phyloP scores from a whole-genome alignment of 2,888 invertebrate species.

The Hypomecis atomaria region DNA sequence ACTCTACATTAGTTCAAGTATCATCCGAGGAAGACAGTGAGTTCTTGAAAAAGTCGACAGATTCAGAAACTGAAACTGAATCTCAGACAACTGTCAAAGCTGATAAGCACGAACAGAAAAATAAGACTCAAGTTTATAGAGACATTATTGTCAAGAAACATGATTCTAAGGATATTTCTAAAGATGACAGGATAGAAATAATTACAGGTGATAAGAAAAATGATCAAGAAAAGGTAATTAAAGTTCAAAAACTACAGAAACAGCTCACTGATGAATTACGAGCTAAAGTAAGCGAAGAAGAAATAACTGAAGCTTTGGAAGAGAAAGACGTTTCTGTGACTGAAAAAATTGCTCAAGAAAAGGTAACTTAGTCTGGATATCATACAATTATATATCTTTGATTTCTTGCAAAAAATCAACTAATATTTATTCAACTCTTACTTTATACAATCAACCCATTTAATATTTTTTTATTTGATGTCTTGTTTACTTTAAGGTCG shows the following conservation, averaged over 20 bases:
- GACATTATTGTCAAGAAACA: slow-evolving; percentile 54
- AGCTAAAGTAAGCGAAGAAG: slow-evolving; percentile 69
- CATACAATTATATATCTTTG: too few species aligned
- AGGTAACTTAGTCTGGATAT: slow-evolving; percentile 50
- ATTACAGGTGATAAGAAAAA: slow-evolving; percentile 60
- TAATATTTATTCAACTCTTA: too few species aligned
- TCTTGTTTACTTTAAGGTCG: slow-evolving; percentile 58
- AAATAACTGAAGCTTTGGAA: slow-evolving; percentile 67
- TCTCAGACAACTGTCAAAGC: slow-evolving; percentile 78
- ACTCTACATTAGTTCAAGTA: slow-evolving; percentile 81
- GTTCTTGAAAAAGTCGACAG: slow-evolving; percentile 80
- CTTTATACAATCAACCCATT: too few species aligned
- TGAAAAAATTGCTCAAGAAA: slow-evolving; percentile 61
- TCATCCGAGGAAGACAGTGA: slow-evolving; percentile 83
- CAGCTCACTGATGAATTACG: slow-evolving; percentile 65
- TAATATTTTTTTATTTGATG: slow-evolving; percentile 4
- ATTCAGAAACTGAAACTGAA: slow-evolving; percentile 83
- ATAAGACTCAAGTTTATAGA: slow-evolving; percentile 57
- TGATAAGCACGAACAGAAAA: slow-evolving; percentile 65
- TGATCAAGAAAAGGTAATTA: slow-evolving; percentile 49
- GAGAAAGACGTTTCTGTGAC: slow-evolving; percentile 68
- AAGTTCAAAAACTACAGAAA: slow-evolving; percentile 62
- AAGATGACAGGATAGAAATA: slow-evolving; percentile 54
- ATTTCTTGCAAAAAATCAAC: too few species aligned
- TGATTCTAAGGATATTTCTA: slow-evolving; percentile 56